These are phyloP conservation scores for Phlogophora meticulosa DNA, from an alignment of 2,888 invertebrate genomes.

Conservation along the genomic window DNA sequence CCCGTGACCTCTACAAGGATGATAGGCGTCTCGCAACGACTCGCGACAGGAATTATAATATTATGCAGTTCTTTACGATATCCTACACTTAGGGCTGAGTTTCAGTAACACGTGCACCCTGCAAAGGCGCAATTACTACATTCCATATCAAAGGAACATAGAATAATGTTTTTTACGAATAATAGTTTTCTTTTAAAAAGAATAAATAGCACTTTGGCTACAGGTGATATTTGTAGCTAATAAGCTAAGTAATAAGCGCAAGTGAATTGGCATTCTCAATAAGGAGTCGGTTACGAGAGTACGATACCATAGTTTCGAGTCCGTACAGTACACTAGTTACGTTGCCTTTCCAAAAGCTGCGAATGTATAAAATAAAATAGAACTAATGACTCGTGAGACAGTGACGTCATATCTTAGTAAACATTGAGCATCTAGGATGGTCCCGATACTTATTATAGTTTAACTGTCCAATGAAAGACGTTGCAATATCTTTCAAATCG, in stretches of 20 bases:
- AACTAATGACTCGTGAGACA: constrained; percentile 62
- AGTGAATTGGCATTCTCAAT: constrained; percentile 31
- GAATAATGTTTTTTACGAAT: constrained; percentile 34
- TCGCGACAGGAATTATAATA: constrained; percentile 44
- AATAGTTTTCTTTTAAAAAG: constrained; percentile 39
- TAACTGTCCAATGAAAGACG: constrained; percentile 52
- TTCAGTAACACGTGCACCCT: constrained; percentile 31
- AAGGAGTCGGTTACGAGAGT: constrained; percentile 39
- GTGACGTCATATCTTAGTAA: constrained; percentile 46
- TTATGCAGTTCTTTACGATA: constrained; percentile 48
- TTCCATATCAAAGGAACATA: constrained; percentile 51
- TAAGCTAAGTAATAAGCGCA: constrained; percentile 39
- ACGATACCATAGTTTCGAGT: constrained; percentile 14
- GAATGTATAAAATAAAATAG: constrained; percentile 58
- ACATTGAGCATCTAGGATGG: constrained; percentile 63
- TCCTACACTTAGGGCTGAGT: constrained; percentile 40
- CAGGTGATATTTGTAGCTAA: constrained; percentile 39
- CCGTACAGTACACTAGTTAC: constrained; percentile 40
- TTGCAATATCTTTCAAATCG: constrained; percentile 44
- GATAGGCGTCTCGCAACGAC: constrained; percentile 47
- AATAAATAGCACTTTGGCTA: constrained; percentile 49
- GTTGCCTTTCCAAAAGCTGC: constrained; percentile 57
- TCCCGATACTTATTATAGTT: constrained; percentile 54
- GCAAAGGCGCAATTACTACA: constrained; percentile 40
- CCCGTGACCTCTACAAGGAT: constrained; percentile 58